phyloP scores from a whole-genome alignment of 1,140 invertebrate genomes.

The Drosophila subpulchrella region DNA sequence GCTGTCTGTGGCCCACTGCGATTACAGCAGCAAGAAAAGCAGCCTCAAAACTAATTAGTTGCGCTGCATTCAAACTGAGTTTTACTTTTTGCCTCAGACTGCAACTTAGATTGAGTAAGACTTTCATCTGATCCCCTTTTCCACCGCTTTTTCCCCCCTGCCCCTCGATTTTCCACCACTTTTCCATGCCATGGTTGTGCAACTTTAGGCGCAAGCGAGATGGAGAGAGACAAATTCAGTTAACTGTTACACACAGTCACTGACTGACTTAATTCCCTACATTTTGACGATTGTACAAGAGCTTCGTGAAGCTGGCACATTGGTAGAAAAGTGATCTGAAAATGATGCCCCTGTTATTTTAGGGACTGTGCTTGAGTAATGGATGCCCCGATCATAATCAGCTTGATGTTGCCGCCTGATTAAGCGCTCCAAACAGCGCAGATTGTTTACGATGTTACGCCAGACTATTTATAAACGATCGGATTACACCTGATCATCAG shows the following conservation, averaged over 20 bases:
- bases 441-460: constrained; percentile 38
- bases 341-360: not conserved
- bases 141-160: constrained; percentile 2
- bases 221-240: constrained; percentile 68
- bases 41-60: constrained; percentile 78
- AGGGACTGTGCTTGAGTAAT: constrained; percentile 15
- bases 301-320: constrained; percentile 17
- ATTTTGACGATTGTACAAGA: constrained; percentile 56
- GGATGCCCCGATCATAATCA: constrained; percentile 18
- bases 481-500: constrained; percentile 41
- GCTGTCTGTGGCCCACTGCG: constrained; percentile 60
- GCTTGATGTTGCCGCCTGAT: constrained; percentile 42
- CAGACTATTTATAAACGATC: constrained; percentile 46
- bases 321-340: constrained; percentile 20
- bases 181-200: constrained; percentile 33
- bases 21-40: constrained; percentile 60
- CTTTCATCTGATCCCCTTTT: constrained; percentile 52
- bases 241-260: constrained; percentile 74
- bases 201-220: constrained; percentile 25
- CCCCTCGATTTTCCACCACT: constrained; percentile 20
- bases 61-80: constrained; percentile 70
- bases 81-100: constrained; percentile 59
- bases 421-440: constrained; percentile 33
- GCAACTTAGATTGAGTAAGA: constrained; percentile 69
- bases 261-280: constrained; percentile 81